A percentile compares a stretch with the other conserved stretches of the same genome.
phyloP scores from a whole-genome alignment of 2,888 invertebrate species.

The Marronus borbonicus region DNA sequence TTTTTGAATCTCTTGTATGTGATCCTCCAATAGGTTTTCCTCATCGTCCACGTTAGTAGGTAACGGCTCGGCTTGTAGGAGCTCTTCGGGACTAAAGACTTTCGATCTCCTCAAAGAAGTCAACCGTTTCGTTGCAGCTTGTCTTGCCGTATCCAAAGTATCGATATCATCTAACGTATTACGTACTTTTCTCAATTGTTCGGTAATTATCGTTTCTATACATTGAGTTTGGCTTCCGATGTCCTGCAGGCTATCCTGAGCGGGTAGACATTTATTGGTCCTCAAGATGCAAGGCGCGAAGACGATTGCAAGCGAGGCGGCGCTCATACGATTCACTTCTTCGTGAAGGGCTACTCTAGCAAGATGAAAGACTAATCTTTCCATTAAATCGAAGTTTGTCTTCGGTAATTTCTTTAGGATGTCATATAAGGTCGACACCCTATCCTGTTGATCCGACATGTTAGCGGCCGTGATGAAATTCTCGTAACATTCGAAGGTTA shows the following conservation, averaged over 20 bases:
- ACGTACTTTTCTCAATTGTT: constrained; percentile 88
- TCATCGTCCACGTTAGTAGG: constrained; percentile 75
- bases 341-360: constrained; percentile 91
- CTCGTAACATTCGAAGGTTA: constrained; percentile 95
- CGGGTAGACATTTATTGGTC: constrained; percentile 89
- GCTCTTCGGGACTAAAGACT: constrained; percentile 77
- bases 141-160: constrained; percentile 89
- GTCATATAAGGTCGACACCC: constrained; percentile 87
- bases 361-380: constrained; percentile 92
- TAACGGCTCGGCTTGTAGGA: constrained; percentile 66
- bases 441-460: constrained; percentile 85
- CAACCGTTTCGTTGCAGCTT: constrained; percentile 86
- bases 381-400: constrained; percentile 91
- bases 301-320: constrained; percentile 92
- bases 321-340: constrained; percentile 92
- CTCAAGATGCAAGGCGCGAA: constrained; percentile 95
- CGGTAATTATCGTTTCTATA: constrained; percentile 91
- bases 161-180: constrained; percentile 91
- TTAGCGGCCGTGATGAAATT: constrained; percentile 93
- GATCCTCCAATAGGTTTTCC: constrained; percentile 82
- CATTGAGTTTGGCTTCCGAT: constrained; percentile 92
- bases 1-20: constrained; percentile 86
- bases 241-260: constrained; percentile 93
- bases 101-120: constrained; percentile 84
- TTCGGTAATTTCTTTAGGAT: constrained; percentile 92